Evolutionary conservation across 2,797 vertebrate species (phyloP), one percentile per base, ranked within the genome.

Genomic region (Enteromius argenteus): DNA sequence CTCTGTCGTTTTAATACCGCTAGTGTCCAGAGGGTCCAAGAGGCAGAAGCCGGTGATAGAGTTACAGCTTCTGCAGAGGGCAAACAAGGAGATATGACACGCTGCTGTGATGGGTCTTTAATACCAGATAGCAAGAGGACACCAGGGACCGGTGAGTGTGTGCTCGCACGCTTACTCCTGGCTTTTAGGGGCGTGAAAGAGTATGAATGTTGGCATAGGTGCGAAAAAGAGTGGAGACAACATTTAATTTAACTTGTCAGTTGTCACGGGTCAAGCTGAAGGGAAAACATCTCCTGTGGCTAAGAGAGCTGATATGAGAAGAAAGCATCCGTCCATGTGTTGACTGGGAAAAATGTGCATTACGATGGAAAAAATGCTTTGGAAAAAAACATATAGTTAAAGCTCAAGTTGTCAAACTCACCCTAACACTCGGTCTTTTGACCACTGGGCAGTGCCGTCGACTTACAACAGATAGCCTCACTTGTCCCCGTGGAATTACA

Each of bases 41-140:
- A 73, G 58, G 86, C 60, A 21, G 82, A 91, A 88, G 87, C 81
- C 84, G 79, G 35, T 86, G 87, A 76, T 39, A 66, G 58, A 87
- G 81, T 77, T 86, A 84, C 68, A 80, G 49, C 73, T 74, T 42
- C 68, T 86, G 85, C 87, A 87, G 87, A 87, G 84, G 83, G 81
- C 83, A 86, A 79, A 60, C 77, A 19, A 87, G 81, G 77, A 75
- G 73, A 85, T 79, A 81, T 58, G 42, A 39, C 78, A 71, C 30
- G 17, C 58, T 9, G 4, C 67, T 68, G 53, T 46, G 67, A 76
- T 69, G 72, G 73, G 66, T 73, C 68, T 76, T 85, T 75, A 81
- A 77, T 81, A 76, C 72, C 67, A 80, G 66, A 75, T 79, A 76
- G 84, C 81, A 84, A 81, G 73, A 83, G 71, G 78, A 84, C 84